Evolutionary conservation across 2,888 invertebrate genomes (phyloP), one percentile per base, ranked within the genome.

Genomic region (Eumacrocentrus americanus): DNA sequence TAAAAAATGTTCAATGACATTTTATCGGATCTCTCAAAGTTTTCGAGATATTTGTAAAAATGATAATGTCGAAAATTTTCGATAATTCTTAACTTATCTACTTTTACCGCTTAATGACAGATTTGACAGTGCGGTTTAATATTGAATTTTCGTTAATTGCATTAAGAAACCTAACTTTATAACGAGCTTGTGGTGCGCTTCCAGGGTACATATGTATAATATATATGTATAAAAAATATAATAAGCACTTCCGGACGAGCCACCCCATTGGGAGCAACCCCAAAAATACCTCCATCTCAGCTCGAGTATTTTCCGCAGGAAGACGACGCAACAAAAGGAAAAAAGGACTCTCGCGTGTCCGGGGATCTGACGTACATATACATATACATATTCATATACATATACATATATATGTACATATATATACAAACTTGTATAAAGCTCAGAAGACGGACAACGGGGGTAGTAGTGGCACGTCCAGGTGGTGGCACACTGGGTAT

Each of bases 381-480:
- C n/a, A n/a, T n/a, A n/a, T 40, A 11, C 16, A 40, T 40, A 14
- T 9, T 18, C 20, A 42, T 42, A 42, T 16, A 20, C 3, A 9
- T 11, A 18, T 42, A 42, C 9, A 42, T 42, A 20, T 1, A 42
- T 7, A 18, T 42, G 20, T 42, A 42, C n/a, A 16, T n/a, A 42
- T 20, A 42, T 16, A 42, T 1, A 42, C 12, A 9, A 4, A 9
- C 29, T 29, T 29, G 29, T 4, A 29, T 29, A 9, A 6, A 9
- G 9, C 29, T 29, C 9, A 6, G 68, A 65, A 65, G 62, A 56
- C 47, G 63, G 59, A 62, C 63, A 62, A 67, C 47, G 63, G 67
- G 60, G 63, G 51, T 61, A 23, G 25, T 23, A 53, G 60, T 54
- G 58, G 58, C 63, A 48, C 42, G 37, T 58, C 54, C 18, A 50